Percentiles rank a stretch among this genome's conserved stretches.
Evolutionary conservation across 2,888 invertebrate species (phyloP).

Genomic region (Drosophila melanocephala): DNA sequence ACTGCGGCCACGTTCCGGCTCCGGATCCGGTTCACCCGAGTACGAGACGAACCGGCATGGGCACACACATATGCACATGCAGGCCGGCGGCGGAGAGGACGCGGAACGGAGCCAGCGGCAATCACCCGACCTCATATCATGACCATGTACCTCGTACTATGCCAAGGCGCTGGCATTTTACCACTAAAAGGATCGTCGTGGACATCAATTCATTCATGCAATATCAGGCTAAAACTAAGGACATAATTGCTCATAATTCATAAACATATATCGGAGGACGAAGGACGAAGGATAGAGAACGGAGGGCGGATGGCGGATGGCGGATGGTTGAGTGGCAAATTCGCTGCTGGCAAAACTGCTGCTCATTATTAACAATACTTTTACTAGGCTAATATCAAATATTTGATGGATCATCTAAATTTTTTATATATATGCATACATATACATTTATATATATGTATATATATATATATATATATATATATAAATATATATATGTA

Average conservation of each 20-base stretch:
- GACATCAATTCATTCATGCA: conserved; percentile 40
- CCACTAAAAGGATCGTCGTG: conserved; percentile 62
- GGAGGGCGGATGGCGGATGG: not conserved
- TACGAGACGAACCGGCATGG: conserved; percentile 29
- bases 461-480: conserved; percentile 6
- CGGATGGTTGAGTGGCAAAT: not conserved
- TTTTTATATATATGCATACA: conserved; percentile 48
- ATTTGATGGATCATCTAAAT: conserved; percentile 78
- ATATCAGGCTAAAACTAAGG: conserved; percentile 52
- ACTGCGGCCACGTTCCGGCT: conserved; percentile 44
- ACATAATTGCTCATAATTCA: conserved; percentile 64
- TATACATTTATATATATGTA: conserved; percentile 22
- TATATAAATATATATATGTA: conserved; percentile 10
- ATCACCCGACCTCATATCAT: conserved; percentile 84
- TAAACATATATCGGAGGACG: conserved; percentile 8
- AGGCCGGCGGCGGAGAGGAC: conserved; percentile 40
- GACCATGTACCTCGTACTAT: conserved; percentile 84
- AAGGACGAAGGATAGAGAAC: not conserved
- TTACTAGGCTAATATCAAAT: conserved; percentile 74
- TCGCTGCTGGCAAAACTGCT: conserved; percentile 15
- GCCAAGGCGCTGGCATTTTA: conserved; percentile 82
- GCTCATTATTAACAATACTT: conserved; percentile 59
- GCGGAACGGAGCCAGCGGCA: conserved; percentile 69
- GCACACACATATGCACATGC: conserved; percentile 24
- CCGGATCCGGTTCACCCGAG: conserved; percentile 67